A percentile compares a stretch with the other conserved stretches of the same genome.
phyloP scores from a whole-genome alignment of 92 coral and sea anemone genomes.

The Pocillopora meandrina region DNA sequence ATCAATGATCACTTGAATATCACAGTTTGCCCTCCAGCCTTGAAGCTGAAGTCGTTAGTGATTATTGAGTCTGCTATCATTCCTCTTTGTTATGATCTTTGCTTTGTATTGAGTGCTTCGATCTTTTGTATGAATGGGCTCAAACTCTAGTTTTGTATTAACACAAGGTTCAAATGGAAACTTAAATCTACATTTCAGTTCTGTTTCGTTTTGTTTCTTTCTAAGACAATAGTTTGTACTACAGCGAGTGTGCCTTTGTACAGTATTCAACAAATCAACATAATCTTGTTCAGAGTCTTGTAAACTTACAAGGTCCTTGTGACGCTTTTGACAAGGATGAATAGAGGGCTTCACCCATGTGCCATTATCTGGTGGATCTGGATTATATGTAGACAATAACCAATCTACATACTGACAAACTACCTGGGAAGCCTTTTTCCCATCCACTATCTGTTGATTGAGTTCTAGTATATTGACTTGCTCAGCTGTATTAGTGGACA shows the following conservation, averaged over 20 bases:
- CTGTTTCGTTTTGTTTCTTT: conserved; percentile 52
- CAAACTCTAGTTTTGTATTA: conserved; percentile 62
- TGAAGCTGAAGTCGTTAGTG: conserved; percentile 53
- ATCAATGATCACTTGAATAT: conserved; percentile 58
- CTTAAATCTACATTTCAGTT: conserved; percentile 68
- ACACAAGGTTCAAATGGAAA: conserved; percentile 61
- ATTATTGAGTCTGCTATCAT: conserved; percentile 57
- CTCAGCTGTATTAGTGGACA: conserved; percentile 26
- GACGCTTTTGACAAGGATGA: conserved; percentile 68
- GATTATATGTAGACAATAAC: conserved; percentile 71
- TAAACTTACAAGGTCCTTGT: conserved; percentile 51
- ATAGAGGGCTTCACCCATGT: conserved; percentile 67
- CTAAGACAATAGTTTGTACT: conserved; percentile 69
- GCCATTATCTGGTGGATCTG: conserved; percentile 69
- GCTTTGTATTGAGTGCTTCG: conserved; percentile 49
- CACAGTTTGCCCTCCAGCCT: conserved; percentile 65
- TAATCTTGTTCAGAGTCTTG: conserved; percentile 50
- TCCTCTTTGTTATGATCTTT: conserved; percentile 54
- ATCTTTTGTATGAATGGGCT: conserved; percentile 61
- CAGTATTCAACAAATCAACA: conserved; percentile 60
- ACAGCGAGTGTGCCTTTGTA: conserved; percentile 74
- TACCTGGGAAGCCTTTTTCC: conserved; percentile 58
- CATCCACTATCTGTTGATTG: conserved; percentile 48
- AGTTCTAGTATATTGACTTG: conserved; percentile 33
- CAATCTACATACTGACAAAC: conserved; percentile 73